Percentiles rank a stretch among this genome's conserved stretches.
Evolutionary conservation across 2,113 vertebrate species (phyloP).

Genomic region (Tychaedon coryphoeus): DNA sequence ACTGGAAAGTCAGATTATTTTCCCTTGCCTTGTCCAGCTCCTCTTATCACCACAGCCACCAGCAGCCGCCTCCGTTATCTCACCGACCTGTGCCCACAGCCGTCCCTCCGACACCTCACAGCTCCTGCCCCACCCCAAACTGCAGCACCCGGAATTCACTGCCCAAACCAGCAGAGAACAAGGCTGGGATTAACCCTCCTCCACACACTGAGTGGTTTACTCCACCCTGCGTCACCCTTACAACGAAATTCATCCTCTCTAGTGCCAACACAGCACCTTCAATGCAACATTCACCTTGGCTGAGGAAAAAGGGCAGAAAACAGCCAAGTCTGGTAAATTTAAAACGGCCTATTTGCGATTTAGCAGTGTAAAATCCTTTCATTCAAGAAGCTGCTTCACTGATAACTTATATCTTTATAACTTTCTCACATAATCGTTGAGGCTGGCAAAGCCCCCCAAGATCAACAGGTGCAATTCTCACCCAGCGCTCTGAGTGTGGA

Average conservation of each 20-base stretch:
- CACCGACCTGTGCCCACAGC: fast-evolving
- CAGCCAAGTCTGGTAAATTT: neutral
- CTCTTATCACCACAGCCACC: neutral
- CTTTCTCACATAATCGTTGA: neutral
- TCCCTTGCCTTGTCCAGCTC: neutral
- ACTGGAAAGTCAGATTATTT: neutral
- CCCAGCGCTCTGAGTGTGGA: neutral
- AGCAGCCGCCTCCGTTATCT: neutral
- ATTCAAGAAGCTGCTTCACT: neutral
- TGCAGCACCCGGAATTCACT: neutral
- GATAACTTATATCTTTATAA: neutral
- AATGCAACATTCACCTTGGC: fast-evolving
- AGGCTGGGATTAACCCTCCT: neutral
- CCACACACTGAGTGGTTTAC: neutral
- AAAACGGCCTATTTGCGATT: neutral
- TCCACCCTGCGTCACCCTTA: neutral
- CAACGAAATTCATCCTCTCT: neutral
- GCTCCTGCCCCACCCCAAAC: neutral
- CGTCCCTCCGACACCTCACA: neutral
- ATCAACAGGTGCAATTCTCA: neutral
- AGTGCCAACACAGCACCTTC: neutral
- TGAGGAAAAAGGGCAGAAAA: neutral
- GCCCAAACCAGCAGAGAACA: neutral
- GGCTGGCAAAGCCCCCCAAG: neutral
- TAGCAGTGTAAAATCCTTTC: neutral